Base-by-base conservation (phyloP, 2,888 invertebrate genomes). In the Anaspis maculata region DNA sequence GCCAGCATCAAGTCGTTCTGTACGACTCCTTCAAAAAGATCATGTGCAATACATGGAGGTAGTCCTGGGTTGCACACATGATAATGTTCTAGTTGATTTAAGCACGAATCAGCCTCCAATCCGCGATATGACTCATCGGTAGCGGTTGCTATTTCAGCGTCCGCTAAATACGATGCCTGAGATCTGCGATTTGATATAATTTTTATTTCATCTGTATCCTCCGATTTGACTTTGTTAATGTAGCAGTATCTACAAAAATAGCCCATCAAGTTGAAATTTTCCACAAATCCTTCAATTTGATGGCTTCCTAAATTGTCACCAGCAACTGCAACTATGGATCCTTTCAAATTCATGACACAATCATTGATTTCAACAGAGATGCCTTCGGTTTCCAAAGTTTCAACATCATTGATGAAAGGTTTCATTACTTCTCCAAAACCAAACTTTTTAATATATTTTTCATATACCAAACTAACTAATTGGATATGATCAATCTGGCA, bases 391-490 rank as follows among this genome's bases (percentile, higher is more conserved):
- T 24, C 24, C 10, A 24, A 24, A 10, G 10, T 24, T 10, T 24
- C 10, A 7, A 24, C 5, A 24, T 24, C 24, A 5, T 10, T 5
- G 24, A 24, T 10, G 4, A 24, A 4, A 9, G 10, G 12, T 24
- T 24, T 10, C 6, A 10, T 4, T 10, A 24, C 10, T 24, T 27
- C 37, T 26, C 39, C 13, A 36, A 46, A 46, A 13, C 46, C 46
- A 48, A 52, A 54, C 28, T 41, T 13, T 27, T 35, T 45, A 3
- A 54, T 15, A 29, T 49, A 15, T 21, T 41, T 49, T 37, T 52
- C 48, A 30, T 45, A 49, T 27, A 42, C 47, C 6, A 57, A 19
- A 15, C 50, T 44, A 23, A 57, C 49, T 25, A 59, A 42, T 21
- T 54, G 49, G 14, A 56, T 51, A 23, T 46, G 33, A 13, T 50